phyloP scores from a whole-genome alignment of 2,888 invertebrate species.

The Hyposoter didymator region DNA sequence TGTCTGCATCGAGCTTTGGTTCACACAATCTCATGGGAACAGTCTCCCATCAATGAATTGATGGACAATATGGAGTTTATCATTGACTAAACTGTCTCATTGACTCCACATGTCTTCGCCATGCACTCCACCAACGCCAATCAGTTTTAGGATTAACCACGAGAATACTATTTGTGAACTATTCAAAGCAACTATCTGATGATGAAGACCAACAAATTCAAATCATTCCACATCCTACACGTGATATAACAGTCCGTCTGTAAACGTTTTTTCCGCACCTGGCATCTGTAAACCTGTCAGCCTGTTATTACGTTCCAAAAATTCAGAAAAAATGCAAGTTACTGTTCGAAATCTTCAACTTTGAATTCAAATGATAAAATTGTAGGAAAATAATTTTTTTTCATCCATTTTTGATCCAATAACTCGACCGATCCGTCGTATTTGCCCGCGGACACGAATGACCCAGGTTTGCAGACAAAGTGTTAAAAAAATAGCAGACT shows the following conservation, averaged over 20 bases:
- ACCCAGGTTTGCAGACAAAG: no score
- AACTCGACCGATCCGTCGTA: no score
- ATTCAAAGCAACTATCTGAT: not conserved
- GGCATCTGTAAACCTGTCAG: no score
- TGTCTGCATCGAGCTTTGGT: conserved; percentile 10
- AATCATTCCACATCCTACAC: not conserved
- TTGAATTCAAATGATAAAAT: no score
- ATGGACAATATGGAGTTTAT: conserved; percentile 46
- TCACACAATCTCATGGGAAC: conserved; percentile 43
- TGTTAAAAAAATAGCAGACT: not conserved
- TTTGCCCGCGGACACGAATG: no score
- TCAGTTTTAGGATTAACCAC: not conserved
- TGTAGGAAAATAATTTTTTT: no score
- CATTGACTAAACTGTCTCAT: conserved; percentile 29
- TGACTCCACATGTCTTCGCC: not conserved
- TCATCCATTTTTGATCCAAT: no score
- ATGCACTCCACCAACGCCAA: not conserved
- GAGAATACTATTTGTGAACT: not conserved
- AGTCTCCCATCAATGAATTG: conserved; percentile 53
- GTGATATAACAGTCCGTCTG: no score
- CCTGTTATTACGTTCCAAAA: no score
- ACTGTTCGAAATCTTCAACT: no score
- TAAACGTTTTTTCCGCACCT: no score
- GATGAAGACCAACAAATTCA: not conserved
- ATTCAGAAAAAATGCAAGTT: no score